These are phyloP conservation scores for Cataglyphis altisquamis DNA, from an alignment of 2,888 invertebrate species.

Conservation along the genomic window DNA sequence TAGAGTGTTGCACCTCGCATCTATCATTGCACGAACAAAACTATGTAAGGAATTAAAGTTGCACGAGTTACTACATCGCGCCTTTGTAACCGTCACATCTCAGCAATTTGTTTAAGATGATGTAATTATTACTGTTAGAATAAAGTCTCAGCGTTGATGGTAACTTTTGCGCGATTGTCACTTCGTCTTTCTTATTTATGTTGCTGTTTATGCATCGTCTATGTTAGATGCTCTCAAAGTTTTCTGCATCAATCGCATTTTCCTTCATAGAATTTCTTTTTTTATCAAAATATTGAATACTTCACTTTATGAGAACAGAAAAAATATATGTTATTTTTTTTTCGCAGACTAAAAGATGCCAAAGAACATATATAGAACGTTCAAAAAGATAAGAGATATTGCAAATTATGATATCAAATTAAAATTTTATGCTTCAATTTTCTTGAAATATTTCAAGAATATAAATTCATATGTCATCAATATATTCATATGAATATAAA, in stretches of 20 bases:
- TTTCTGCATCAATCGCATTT: constrained; percentile 5
- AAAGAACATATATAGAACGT: background rate
- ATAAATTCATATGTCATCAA: too few species aligned
- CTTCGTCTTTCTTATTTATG: constrained; percentile 17
- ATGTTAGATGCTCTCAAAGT: constrained; percentile 24
- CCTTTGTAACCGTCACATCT: constrained; percentile 15
- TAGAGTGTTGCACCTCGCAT: constrained; percentile 55
- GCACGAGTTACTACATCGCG: background rate
- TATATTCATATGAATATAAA: background rate
- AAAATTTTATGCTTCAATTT: background rate
- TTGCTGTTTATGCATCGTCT: constrained; percentile 1
- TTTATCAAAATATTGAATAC: constrained; percentile 2
- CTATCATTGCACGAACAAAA: constrained; percentile 34
- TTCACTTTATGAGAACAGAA: background rate
- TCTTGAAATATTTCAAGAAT: background rate
- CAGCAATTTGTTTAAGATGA: constrained; percentile 44
- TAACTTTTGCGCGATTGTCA: constrained; percentile 23
- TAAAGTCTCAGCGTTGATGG: constrained; percentile 30
- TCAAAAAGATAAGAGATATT: background rate
- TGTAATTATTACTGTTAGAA: constrained; percentile 16
- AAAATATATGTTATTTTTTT: constrained; percentile 9
- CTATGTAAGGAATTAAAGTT: constrained; percentile 52
- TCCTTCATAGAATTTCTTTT: background rate
- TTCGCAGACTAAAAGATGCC: background rate
- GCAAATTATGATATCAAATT: background rate